These are phyloP conservation scores for Ctenopoma kingsleyae DNA, from an alignment of 2,797 vertebrate species.

Conservation along the genomic window DNA sequence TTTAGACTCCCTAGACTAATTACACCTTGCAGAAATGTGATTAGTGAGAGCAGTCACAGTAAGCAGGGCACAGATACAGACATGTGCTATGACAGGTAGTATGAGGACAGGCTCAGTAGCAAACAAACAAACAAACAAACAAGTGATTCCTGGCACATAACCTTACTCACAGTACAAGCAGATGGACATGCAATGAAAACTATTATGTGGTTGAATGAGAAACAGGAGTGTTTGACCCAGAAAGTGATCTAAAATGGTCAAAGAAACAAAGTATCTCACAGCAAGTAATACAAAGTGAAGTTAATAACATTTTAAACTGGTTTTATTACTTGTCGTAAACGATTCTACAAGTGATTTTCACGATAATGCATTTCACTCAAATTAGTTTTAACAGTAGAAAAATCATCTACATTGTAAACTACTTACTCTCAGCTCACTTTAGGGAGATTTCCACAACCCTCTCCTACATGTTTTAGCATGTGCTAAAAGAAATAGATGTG, in stretches of 20 bases:
- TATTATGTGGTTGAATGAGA: constrained; percentile 46
- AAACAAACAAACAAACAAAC: constrained; percentile 26
- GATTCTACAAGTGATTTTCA: not conserved
- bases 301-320: not conserved
- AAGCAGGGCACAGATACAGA: constrained; percentile 50
- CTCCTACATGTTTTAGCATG: not conserved
- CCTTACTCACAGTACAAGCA: constrained; percentile 14
- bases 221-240: constrained; percentile 58
- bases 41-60: constrained; percentile 59
- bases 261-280: not conserved
- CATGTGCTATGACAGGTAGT: constrained; percentile 3
- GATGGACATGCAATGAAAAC: constrained; percentile 66
- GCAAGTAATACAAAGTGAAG: not conserved
- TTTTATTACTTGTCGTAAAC: not conserved
- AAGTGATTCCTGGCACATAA: constrained; percentile 14
- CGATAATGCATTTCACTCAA: not conserved
- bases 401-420: no score
- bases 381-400: not conserved
- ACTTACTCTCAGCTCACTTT: not conserved
- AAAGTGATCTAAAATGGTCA: constrained; percentile 60
- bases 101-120: constrained; percentile 31
- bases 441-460: not conserved
- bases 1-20: constrained; percentile 65
- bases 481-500: no score
- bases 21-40: constrained; percentile 74